A percentile compares a stretch with the other conserved stretches of the same genome.
These are phyloP conservation scores for Oncorhynchus mykiss DNA, from an alignment of 2,113 vertebrate species.

Conservation along the genomic window DNA sequence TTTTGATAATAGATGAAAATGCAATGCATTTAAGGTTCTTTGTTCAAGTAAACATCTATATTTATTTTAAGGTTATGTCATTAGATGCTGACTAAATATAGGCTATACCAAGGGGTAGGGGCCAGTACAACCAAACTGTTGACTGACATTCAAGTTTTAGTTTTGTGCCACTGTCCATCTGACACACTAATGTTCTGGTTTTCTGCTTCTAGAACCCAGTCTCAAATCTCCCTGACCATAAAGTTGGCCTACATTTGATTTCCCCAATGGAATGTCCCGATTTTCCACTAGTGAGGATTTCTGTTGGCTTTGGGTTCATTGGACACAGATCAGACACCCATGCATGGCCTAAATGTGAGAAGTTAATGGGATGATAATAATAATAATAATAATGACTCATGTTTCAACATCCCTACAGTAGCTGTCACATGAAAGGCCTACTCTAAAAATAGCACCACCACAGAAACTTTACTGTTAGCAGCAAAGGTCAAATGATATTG, in stretches of 20 bases:
- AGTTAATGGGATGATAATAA: background rate
- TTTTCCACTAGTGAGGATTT: no score
- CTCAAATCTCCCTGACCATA: background rate
- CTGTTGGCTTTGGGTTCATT: background rate
- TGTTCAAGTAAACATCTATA: no score
- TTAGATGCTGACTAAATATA: no score
- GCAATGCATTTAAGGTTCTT: no score
- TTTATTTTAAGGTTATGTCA: no score
- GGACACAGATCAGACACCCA: background rate
- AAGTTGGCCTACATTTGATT: background rate
- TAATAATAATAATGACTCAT: background rate
- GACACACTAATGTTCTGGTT: background rate
- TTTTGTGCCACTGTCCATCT: no score
- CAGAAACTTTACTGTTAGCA: slow-evolving; percentile 21
- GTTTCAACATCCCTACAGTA: background rate
- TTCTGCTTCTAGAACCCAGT: background rate
- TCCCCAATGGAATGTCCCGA: background rate
- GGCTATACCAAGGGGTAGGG: no score
- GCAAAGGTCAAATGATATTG: slow-evolving; percentile 36
- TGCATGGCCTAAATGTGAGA: background rate
- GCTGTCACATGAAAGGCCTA: background rate
- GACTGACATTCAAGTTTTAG: no score
- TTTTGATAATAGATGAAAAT: no score
- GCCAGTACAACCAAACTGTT: no score
- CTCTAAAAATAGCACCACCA: background rate